phyloP scores from a whole-genome alignment of 2,797 vertebrate species.

The Pangasius sanitwongsei region DNA sequence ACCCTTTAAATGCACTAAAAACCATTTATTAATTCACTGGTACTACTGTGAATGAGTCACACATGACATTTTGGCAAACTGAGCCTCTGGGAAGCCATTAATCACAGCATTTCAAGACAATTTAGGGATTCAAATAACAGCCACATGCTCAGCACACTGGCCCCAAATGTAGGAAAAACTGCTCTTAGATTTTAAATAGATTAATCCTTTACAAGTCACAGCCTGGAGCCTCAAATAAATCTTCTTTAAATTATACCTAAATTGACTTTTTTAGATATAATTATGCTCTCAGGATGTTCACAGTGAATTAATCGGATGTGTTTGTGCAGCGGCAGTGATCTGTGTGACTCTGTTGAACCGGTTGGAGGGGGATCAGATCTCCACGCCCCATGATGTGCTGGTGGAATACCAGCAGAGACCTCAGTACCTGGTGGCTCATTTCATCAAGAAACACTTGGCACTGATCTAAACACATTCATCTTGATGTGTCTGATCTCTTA shows the following conservation, averaged over 20 bases:
- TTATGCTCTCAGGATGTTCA: neutral
- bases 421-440: conserved; percentile 81
- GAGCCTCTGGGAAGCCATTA: neutral
- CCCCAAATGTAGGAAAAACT: neutral
- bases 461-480: conserved; percentile 25
- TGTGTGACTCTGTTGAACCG: conserved; percentile 85
- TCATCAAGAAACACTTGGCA: conserved; percentile 83
- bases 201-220: conserved; percentile 13
- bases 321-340: conserved; percentile 81
- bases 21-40: neutral
- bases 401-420: conserved; percentile 82
- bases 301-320: neutral
- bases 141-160: neutral
- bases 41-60: neutral
- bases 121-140: conserved; percentile 7
- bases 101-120: conserved; percentile 15
- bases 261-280: neutral
- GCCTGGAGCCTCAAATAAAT: neutral
- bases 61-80: neutral
- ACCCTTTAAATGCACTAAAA: neutral
- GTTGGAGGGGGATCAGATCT: conserved; percentile 89
- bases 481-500: neutral
- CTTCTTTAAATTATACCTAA: neutral
- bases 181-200: conserved; percentile 2
- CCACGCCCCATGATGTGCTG: conserved; percentile 77